Evolutionary conservation across 2,797 vertebrate species (phyloP).

Genomic region (Gambusia yucatana): DNA sequence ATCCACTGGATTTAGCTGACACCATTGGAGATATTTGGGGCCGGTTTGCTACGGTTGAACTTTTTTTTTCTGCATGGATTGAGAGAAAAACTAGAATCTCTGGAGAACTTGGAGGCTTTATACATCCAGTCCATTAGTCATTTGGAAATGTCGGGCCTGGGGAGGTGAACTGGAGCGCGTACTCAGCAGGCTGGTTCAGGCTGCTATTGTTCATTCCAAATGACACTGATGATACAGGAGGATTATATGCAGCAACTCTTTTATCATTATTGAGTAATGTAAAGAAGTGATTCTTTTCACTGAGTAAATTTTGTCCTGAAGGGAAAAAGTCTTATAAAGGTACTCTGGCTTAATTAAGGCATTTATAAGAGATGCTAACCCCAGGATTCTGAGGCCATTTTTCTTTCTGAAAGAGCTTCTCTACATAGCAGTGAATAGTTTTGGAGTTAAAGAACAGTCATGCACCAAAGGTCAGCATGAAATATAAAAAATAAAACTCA

Average conservation of each 20-base stretch:
- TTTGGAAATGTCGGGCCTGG: constrained; percentile 38
- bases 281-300: background rate
- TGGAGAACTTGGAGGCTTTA: constrained; percentile 25
- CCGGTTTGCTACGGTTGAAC: constrained; percentile 4
- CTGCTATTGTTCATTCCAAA: constrained; percentile 11
- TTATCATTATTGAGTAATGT: constrained; percentile 1
- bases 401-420: constrained; percentile 37
- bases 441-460: constrained; percentile 11
- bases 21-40: background rate
- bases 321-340: background rate
- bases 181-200: background rate
- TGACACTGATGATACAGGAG: constrained; percentile 8
- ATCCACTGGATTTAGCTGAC: background rate
- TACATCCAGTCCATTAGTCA: constrained; percentile 55
- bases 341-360: constrained; percentile 22
- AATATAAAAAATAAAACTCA: constrained; percentile 47
- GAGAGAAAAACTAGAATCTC: constrained; percentile 27
- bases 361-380: constrained; percentile 29
- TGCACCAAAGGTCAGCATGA: constrained; percentile 50
- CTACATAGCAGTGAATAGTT: constrained; percentile 39
- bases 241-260: constrained; percentile 21
- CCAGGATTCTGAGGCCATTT: constrained; percentile 27
- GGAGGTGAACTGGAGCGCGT: constrained; percentile 22
- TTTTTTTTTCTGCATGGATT: constrained; percentile 14
- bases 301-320: background rate